Percentiles rank a stretch among this genome's conserved stretches.
Conservation (phyloP, 2,113 vertebrate genomes). For the Pluvialis apricaria region DNA sequence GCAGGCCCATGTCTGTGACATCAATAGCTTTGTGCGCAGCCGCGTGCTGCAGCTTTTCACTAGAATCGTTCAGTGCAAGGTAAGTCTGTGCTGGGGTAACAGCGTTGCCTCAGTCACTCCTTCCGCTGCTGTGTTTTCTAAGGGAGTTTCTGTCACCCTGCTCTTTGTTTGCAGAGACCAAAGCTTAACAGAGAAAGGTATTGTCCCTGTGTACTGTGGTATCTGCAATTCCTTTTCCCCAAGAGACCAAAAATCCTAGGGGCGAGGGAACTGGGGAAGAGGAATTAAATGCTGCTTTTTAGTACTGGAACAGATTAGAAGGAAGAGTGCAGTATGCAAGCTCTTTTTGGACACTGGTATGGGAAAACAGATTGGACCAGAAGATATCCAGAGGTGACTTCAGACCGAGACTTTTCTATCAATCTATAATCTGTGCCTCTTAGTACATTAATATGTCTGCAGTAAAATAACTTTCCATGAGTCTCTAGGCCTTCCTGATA, state of each 20-base stretch:
- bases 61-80: conserved; percentile 88
- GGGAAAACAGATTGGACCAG: not conserved
- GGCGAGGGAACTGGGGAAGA: not conserved
- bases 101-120: rapidly evolving
- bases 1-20: conserved; percentile 87
- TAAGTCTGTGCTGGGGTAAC: not conserved
- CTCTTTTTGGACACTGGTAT: not conserved
- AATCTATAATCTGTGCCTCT: not conserved
- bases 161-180: not conserved
- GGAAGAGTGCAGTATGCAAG: not conserved
- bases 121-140: not conserved
- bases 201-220: not conserved
- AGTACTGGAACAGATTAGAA: not conserved
- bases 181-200: not conserved
- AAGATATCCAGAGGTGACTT: not conserved
- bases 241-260: not conserved
- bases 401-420: not conserved
- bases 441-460: not conserved
- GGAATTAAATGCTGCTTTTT: not conserved
- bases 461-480: not conserved
- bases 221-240: not conserved
- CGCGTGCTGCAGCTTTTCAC: conserved; percentile 89
- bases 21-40: conserved; percentile 84
- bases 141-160: not conserved
- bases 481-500: not conserved